A percentile compares a stretch with the other conserved stretches of the same genome.
Conservation (phyloP, 2,888 invertebrate species). For the Chironomus riparius region DNA sequence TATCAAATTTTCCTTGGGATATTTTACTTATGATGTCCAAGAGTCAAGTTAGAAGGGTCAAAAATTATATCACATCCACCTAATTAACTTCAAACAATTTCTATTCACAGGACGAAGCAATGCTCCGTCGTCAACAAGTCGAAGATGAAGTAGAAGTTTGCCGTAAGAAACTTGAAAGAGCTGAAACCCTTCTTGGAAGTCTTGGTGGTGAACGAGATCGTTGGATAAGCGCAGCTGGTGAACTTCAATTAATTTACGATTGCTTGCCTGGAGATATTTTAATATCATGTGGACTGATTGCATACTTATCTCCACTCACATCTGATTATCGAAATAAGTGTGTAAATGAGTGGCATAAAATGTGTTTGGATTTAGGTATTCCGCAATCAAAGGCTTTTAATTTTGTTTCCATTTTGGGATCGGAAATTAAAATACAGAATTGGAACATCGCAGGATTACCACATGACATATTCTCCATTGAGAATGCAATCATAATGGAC, state of each 20-base stretch:
- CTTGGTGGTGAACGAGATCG: constrained; percentile 80
- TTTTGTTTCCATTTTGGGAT: constrained; percentile 66
- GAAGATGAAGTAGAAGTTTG: constrained; percentile 74
- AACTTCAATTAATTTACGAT: constrained; percentile 65
- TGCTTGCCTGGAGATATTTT: constrained; percentile 83
- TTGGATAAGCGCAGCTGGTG: constrained; percentile 70
- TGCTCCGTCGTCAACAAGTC: constrained; percentile 65
- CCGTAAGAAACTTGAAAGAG: constrained; percentile 72
- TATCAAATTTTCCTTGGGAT: constrained; percentile 35
- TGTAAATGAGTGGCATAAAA: constrained; percentile 62
- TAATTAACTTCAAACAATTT: too few relatives aligned
- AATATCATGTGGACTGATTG: constrained; percentile 78
- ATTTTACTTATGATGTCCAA: too few relatives aligned
- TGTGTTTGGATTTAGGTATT: constrained; percentile 58
- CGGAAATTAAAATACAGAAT: constrained; percentile 58
- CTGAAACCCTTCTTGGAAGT: constrained; percentile 80
- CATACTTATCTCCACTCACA: constrained; percentile 82
- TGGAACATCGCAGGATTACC: constrained; percentile 85
- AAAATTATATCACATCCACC: neutral
- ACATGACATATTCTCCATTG: constrained; percentile 73
- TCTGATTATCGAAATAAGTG: constrained; percentile 53
- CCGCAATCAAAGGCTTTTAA: constrained; percentile 67
- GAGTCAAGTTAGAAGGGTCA: too few relatives aligned
- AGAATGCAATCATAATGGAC: constrained; percentile 76
- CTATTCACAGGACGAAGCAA: constrained; percentile 49